Base-by-base conservation (phyloP, 2,888 invertebrate species). In the Polietes domitor region DNA sequence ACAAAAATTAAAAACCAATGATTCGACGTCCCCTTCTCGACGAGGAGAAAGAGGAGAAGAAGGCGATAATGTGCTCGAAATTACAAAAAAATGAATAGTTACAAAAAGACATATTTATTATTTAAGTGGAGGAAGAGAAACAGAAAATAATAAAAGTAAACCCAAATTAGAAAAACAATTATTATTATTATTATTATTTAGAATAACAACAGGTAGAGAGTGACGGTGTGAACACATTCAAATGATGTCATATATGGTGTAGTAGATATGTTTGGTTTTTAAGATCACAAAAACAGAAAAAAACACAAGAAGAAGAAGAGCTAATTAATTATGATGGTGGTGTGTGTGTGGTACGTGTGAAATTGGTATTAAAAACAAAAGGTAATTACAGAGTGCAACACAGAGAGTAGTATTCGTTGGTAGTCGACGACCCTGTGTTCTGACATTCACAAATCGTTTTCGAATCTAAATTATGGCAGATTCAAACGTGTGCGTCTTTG, bases 181-280 rank as follows among this genome's bases (percentile, higher is more conserved):
- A 58, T 58, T 58, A 47, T 24, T 26, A 58, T 26, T 32, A 76
- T 21, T 58, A 58, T 58, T 58, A 47, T 24, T 26, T 26, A 6
- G 28, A 28, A 61, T 4, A 28, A 61, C 61, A 61, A 61, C 61
- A 28, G 32, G 50, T 80, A 71, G 63, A 26, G 68, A n/a, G n/a
- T 58, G 17, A 58, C 37, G 24, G 21, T 76, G 68, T 81, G 77
- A 78, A 81, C 76, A 84, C 84, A 84, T 84, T 84, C 84, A 84
- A 80, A 76, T 81, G 72, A 79, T 65, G 65, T 37, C 41, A 70
- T n/a, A n/a, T n/a, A n/a, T 68, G 6, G 77, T 21, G 72, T 71
- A 73, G 47, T 73, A 73, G 28, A n/a, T 43, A 55, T 74, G 68
- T 2, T 68, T 70, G 80, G 17, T 17, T 70, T 47, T 50, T 37